Percentiles rank a stretch among this genome's conserved stretches.
Evolutionary conservation across 1,140 invertebrate genomes (phyloP).

Genomic region (Micrasema minimum): DNA sequence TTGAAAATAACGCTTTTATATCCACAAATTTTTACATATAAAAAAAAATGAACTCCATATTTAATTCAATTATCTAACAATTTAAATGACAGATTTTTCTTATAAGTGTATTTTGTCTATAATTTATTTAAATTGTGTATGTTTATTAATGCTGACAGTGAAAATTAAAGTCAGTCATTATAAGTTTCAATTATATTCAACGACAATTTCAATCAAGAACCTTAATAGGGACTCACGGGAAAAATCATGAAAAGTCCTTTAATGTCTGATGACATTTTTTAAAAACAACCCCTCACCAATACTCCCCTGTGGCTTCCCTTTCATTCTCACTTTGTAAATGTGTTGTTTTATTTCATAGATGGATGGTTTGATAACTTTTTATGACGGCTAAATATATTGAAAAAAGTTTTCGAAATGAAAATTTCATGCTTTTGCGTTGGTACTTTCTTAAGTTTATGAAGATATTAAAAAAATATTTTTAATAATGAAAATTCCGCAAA

Average conservation of each 20-base stretch:
- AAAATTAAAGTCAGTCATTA: too few relatives aligned
- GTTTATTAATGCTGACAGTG: too few relatives aligned
- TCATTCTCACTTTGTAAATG: slow-evolving; percentile 20
- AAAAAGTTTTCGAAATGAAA: slow-evolving; percentile 9
- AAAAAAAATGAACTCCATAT: too few relatives aligned
- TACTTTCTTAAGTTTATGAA: too few relatives aligned
- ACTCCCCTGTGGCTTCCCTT: slow-evolving; percentile 3
- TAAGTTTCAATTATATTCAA: slow-evolving; percentile 27
- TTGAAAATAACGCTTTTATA: too few relatives aligned
- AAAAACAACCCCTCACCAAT: slow-evolving; percentile 16
- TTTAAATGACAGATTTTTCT: too few relatives aligned
- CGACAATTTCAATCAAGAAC: slow-evolving; percentile 48
- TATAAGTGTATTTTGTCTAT: too few relatives aligned
- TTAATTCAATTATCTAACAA: too few relatives aligned
- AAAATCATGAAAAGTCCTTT: slow-evolving; percentile 45
- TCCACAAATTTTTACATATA: too few relatives aligned
- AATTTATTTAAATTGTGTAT: too few relatives aligned
- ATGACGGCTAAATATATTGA: slow-evolving; percentile 15
- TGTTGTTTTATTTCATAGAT: slow-evolving; percentile 22
- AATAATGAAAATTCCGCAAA: too few relatives aligned
- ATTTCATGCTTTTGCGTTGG: not conserved
- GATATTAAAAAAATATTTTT: too few relatives aligned
- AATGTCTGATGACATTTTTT: slow-evolving; percentile 48
- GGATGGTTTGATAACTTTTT: slow-evolving; percentile 25
- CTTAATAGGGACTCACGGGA: slow-evolving; percentile 46